Evolutionary conservation across 1,140 invertebrate genomes (phyloP).

Genomic region (Bombus confusus): DNA sequence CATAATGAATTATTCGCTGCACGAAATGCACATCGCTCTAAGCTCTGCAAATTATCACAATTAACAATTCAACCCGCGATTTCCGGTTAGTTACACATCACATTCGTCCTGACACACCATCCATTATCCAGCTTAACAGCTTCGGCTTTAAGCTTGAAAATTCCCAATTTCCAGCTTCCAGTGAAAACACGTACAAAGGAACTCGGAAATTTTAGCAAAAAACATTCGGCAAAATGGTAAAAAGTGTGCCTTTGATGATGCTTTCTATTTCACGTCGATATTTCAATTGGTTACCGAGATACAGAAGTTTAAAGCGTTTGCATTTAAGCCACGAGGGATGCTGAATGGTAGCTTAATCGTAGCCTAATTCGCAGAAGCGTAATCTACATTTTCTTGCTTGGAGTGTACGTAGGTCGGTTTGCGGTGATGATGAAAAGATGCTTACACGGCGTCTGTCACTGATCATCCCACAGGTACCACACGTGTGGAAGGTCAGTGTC

Average conservation of each 20-base stretch:
- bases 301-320: neutral
- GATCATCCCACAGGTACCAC: neutral
- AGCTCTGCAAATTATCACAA: no score
- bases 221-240: no score
- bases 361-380: neutral
- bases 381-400: neutral
- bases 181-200: neutral
- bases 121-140: neutral
- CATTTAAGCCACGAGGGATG: neutral
- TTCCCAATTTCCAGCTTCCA: neutral
- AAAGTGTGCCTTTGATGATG: no score
- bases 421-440: neutral
- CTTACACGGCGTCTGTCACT: neutral
- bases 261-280: neutral
- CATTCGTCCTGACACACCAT: no score
- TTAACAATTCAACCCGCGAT: no score
- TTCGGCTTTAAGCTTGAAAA: no score
- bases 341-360: neutral
- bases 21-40: no score
- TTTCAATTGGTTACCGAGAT: neutral
- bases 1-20: neutral
- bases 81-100: no score
- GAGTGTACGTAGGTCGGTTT: no score
- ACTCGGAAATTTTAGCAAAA: neutral
- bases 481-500: neutral